Percentiles rank a stretch among this genome's conserved stretches.
Evolutionary conservation across 2,797 vertebrate species (phyloP).

Genomic region (Diglossa cyanea): DNA sequence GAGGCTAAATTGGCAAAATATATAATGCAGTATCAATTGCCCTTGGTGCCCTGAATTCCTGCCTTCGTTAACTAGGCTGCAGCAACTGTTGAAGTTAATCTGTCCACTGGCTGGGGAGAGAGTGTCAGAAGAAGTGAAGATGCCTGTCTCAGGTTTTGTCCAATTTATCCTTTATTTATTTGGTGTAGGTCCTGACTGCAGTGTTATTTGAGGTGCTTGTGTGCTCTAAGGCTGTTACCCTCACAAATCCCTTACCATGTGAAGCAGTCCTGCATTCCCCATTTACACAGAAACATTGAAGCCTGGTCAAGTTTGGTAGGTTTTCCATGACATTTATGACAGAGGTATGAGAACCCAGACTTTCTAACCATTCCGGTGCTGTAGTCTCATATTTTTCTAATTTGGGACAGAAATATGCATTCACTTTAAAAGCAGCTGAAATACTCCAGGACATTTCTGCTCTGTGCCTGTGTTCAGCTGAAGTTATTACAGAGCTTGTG

Average conservation of each 20-base stretch:
- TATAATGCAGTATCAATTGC: constrained; percentile 60
- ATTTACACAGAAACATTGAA: not conserved
- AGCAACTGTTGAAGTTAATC: constrained; percentile 8
- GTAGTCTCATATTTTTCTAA: not conserved
- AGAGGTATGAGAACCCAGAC: not conserved
- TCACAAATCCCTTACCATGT: not conserved
- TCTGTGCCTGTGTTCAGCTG: not conserved
- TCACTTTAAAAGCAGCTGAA: not conserved
- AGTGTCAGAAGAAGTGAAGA: not conserved
- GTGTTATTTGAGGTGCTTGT: not conserved
- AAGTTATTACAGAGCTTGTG: not conserved
- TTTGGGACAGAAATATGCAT: not conserved
- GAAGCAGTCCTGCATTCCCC: not conserved
- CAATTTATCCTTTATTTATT: constrained; percentile 31
- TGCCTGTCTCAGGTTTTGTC: constrained; percentile 18
- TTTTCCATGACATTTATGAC: not conserved
- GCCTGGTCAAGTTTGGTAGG: not conserved
- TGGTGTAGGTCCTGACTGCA: not conserved
- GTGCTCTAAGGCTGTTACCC: not conserved
- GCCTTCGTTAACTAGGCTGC: constrained; percentile 39
- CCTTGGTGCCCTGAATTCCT: constrained; percentile 43
- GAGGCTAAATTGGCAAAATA: constrained; percentile 64
- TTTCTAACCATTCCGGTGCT: not conserved
- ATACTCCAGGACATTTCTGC: not conserved
- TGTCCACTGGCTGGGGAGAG: not conserved